Evolutionary conservation across 30 jellyfish, hydroid and myxozoan species (phyloP).

Genomic region (Cassiopea andromeda): DNA sequence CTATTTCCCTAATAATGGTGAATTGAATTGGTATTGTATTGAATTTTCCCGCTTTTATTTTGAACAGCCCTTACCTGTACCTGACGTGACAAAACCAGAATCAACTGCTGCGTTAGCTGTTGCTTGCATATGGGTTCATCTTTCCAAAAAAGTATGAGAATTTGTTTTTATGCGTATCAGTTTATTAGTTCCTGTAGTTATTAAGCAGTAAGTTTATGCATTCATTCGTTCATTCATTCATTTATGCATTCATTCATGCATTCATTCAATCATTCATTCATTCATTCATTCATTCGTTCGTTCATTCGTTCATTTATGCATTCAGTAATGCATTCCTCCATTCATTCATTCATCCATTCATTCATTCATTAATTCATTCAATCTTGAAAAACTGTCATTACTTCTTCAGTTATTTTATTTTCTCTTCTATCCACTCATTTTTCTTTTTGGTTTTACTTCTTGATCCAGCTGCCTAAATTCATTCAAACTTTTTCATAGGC

Average conservation of each 20-base stretch:
- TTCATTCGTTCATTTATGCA: too few species aligned
- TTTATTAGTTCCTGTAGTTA: neutral
- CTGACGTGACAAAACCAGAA: constrained; percentile 79
- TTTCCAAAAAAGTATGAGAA: constrained; percentile 77
- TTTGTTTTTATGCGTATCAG: neutral
- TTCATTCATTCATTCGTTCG: neutral
- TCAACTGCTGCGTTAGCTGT: constrained; percentile 82
- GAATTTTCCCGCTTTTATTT: neutral
- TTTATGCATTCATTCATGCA: neutral
- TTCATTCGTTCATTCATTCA: too few species aligned
- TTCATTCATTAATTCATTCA: neutral
- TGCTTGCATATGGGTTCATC: constrained; percentile 98
- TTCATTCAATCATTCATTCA: neutral
- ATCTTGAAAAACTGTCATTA: neutral
- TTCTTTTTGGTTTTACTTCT: too few species aligned
- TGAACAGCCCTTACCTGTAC: constrained; percentile 75
- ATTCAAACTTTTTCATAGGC: too few species aligned
- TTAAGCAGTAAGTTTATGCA: neutral
- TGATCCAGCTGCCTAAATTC: too few species aligned
- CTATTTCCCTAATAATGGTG: neutral
- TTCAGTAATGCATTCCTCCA: too few species aligned
- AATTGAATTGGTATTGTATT: neutral
- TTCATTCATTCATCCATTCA: too few species aligned
- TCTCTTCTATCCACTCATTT: too few species aligned
- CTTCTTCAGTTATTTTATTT: neutral